Conservation (phyloP, 2,888 invertebrate genomes). For the Ommatoiulus sabulosus region DNA sequence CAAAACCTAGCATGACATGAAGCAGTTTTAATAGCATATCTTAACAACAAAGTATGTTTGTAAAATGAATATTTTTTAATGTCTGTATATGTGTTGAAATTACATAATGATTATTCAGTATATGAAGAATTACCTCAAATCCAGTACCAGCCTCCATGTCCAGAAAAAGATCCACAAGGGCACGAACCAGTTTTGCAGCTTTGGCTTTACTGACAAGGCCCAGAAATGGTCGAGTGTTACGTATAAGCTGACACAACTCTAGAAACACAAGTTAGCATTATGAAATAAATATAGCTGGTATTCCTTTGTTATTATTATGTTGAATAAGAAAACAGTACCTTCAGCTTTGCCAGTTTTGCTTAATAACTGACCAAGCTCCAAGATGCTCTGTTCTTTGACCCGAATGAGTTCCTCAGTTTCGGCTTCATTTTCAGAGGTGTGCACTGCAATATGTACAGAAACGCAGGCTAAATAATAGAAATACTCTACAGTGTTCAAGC, state of each 20-base stretch:
- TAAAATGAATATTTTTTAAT: too few species aligned
- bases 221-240: slow-evolving; percentile 94
- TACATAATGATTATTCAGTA: neutral
- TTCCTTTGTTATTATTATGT: neutral
- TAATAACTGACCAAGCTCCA: slow-evolving; percentile 90
- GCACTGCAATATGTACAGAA: slow-evolving; percentile 16
- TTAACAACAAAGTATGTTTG: too few species aligned
- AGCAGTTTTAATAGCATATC: too few species aligned
- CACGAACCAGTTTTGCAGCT: slow-evolving; percentile 97
- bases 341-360: slow-evolving; percentile 95
- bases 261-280: slow-evolving; percentile 45
- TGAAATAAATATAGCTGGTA: neutral
- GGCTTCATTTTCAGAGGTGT: slow-evolving; percentile 67
- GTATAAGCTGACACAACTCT: slow-evolving; percentile 80
- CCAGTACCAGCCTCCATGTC: slow-evolving; percentile 97
- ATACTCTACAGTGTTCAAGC: too few species aligned
- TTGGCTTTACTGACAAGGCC: slow-evolving; percentile 97
- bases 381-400: slow-evolving; percentile 91
- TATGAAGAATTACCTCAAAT: slow-evolving; percentile 74
- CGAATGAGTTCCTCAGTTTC: slow-evolving; percentile 92
- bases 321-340: slow-evolving; percentile 66
- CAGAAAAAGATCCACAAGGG: slow-evolving; percentile 96
- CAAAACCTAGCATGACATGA: neutral
- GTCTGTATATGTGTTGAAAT: neutral
- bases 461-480: neutral